These are phyloP conservation scores for Saguinus midas DNA, from an alignment of 2,113 vertebrate genomes.

Conservation along the genomic window DNA sequence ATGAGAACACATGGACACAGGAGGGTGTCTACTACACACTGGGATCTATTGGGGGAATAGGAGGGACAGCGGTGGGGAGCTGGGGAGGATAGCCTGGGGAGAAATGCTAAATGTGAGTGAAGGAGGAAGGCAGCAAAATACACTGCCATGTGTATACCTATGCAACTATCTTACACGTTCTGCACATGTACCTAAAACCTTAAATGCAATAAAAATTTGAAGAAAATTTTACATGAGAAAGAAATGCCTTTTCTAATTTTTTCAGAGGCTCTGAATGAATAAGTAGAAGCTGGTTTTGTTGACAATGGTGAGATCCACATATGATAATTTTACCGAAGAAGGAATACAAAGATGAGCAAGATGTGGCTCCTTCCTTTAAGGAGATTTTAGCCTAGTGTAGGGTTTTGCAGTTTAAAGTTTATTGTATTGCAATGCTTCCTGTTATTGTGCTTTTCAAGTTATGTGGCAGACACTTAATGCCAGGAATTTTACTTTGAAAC, in stretches of 20 bases:
- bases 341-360: not conserved
- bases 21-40: no score
- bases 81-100: no score
- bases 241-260: not conserved
- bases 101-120: no score
- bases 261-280: not conserved
- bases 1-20: no score
- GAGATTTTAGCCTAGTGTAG: not conserved
- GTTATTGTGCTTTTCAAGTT: not conserved
- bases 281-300: not conserved
- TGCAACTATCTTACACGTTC: no score
- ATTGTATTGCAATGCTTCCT: not conserved
- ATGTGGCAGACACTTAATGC: not conserved
- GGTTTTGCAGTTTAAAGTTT: not conserved
- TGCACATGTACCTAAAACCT: no score
- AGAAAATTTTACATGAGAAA: not conserved
- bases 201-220: no score
- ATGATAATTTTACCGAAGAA: not conserved
- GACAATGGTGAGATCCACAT: not conserved
- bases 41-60: no score
- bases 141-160: no score
- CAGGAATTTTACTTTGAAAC: constrained; percentile 31
- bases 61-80: no score
- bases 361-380: not conserved
- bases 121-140: no score